These are phyloP conservation scores for Ornithoptera alexandrae DNA, from an alignment of 2,888 invertebrate species.

Conservation along the genomic window DNA sequence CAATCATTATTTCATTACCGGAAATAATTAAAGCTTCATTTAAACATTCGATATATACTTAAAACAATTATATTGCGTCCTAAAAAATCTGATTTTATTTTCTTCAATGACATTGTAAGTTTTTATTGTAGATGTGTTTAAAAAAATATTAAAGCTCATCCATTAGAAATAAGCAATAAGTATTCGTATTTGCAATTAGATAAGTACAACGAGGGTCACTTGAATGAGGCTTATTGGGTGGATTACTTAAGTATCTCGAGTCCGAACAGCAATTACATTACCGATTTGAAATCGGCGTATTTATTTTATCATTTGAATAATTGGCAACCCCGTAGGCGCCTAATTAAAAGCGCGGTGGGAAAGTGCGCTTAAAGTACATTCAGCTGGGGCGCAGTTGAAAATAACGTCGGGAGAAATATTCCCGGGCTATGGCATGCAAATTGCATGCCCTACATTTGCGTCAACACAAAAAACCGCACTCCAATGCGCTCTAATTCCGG, in stretches of 20 bases:
- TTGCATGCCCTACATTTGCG: constrained; percentile 35
- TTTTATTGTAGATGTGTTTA: too few species aligned
- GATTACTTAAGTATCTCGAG: constrained; percentile 12
- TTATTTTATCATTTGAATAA: constrained; percentile 29
- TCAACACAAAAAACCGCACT: constrained; percentile 33
- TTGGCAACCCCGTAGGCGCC: constrained; percentile 28
- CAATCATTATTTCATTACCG: too few species aligned
- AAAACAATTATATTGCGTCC: too few species aligned
- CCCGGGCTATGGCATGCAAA: constrained; percentile 27
- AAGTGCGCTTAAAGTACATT: constrained; percentile 29
- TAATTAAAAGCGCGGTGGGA: constrained; percentile 31
- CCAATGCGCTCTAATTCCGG: constrained; percentile 33
- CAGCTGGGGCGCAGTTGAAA: constrained; percentile 23
- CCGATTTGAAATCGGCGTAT: constrained; percentile 12
- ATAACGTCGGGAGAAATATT: constrained; percentile 27
- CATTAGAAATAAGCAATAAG: background rate
- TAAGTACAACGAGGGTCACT: background rate
- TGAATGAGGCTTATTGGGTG: constrained; percentile 6
- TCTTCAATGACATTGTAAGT: too few species aligned
- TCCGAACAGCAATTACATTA: constrained; percentile 10
- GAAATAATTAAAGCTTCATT: too few species aligned
- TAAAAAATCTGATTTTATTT: too few species aligned
- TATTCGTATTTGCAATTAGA: constrained; percentile 1
- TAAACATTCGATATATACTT: too few species aligned
- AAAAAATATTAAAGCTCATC: too few species aligned